Base-by-base conservation (phyloP, 2,113 vertebrate genomes). In the Stegostoma tigrinum region DNA sequence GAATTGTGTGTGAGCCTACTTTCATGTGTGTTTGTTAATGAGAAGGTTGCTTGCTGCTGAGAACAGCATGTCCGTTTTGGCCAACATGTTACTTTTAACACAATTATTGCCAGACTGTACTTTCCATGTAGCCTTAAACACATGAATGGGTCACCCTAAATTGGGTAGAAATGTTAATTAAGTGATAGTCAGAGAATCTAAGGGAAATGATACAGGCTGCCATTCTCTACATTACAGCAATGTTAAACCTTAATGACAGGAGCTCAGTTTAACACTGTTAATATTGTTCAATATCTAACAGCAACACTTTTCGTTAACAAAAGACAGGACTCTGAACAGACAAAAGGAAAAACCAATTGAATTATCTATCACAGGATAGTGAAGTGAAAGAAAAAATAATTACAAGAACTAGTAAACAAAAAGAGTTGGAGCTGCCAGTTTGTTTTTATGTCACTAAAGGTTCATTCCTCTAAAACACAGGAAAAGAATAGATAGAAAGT, bases 21-120 rank as follows among this genome's bases (percentile, higher is more conserved):
- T 91, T 90, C 87, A 91, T 17, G 87, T 91, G 87, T 91, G 55
- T 61, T 91, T 91, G 87, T n/a, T 91, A 91, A 91, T 91, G 87
- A 64, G 87, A n/a, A 64, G 87, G 87, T 91, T 91, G 10, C 87
- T 91, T 64, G n/a, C 52, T n/a, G 34, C 87, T 91, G 87, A 64
- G 55, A 91, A 6, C 87, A 91, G 52, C 24, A n/a, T 61, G 87
- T 91, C n/a, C 64, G 27, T 61, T n/a, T 91, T 91, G 87, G 87
- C 87, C 34, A 34, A 34, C 55, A 64, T 91, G 55, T 34, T 91
- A 34, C 17, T n/a, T 91, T 91, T 91, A 64, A 55, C 87, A 64
- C 87, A 64, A 91, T 91, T 64, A 91, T n/a, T 64, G 55, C 87
- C 87, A 64, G 30, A 34, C 55, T n/a, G 27, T n/a, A 38, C 64